A percentile compares a stretch with the other conserved stretches of the same genome.
These are phyloP conservation scores for Perdix hodgsoniae DNA, from an alignment of 2,797 vertebrate genomes.

Conservation along the genomic window DNA sequence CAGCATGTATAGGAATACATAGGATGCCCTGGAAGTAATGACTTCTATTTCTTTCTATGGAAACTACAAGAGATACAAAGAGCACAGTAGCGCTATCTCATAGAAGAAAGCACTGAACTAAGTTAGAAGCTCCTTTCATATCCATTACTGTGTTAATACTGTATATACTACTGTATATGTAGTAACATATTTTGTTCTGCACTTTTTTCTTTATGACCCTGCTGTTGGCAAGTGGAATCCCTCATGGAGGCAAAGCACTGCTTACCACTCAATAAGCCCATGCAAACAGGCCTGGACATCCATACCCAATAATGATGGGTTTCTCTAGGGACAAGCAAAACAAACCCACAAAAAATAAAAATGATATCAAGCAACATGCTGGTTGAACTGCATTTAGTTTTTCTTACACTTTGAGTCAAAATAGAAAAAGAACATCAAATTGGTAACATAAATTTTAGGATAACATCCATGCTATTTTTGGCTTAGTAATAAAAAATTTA, in stretches of 20 bases:
- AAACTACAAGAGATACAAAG: not conserved
- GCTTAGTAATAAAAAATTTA: not conserved
- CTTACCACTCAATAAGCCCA: not conserved
- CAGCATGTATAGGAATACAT: not conserved
- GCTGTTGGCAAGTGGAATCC: not conserved
- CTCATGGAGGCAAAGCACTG: not conserved
- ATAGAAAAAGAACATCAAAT: not conserved
- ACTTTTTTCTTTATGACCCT: not conserved
- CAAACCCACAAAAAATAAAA: not conserved
- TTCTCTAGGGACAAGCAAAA: conserved; percentile 35
- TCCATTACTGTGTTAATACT: not conserved
- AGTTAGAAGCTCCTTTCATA: not conserved
- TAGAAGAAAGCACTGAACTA: not conserved
- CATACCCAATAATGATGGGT: not conserved
- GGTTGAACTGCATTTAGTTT: conserved; percentile 1
- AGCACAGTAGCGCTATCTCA: not conserved
- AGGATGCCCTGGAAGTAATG: too few species aligned
- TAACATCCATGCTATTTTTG: not conserved
- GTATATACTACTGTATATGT: too few species aligned
- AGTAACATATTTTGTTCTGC: too few species aligned
- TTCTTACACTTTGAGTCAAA: not conserved
- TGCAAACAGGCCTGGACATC: not conserved
- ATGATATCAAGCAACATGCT: not conserved
- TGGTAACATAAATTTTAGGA: not conserved
- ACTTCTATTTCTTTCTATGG: not conserved